Evolutionary conservation across 2,888 invertebrate genomes (phyloP), one percentile per base, ranked within the genome.

Genomic region (Quadroppia sp.): DNA sequence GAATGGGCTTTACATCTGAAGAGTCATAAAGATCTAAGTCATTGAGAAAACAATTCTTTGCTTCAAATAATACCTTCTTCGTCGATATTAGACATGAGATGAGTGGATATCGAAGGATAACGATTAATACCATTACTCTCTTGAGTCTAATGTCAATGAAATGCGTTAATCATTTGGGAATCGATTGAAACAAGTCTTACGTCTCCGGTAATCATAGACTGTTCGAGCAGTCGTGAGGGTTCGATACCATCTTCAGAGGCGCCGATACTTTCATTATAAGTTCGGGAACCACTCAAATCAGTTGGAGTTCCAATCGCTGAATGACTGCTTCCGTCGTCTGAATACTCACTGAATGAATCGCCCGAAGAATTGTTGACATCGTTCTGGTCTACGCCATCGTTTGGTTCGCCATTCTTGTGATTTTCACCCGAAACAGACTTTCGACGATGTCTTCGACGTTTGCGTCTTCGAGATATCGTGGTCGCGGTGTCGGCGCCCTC

Each of bases 141-240:
- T 32, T 61, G 61, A 61, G 61, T 61, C 61, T 61, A 7, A 28
- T 32, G 4, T 32, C 7, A 61, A 28, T 32, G 11, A 61, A 61
- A 61, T 23, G 11, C 20, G 23, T 36, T 7, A 20, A 25, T 28
- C 1, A 13, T 28, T 59, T n/a, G 15, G 2, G 2, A 32, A n/a
- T 3, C 3, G 30, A n/a, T 32, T 67, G n/a, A 40, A 67, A 7
- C 36, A 67, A 4, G 1, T 20, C 67, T 67, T 36, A 70, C 70
- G 40, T 74, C 74, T 59, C 70, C 74, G 15, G 74, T 74, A 23
- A 71, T 74, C 71, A 74, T 71, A 15, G 74, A 53, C 30, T 74
- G 74, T 40, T 74, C 74, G 17, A 74, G 23, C 1, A 74, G 50
- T 61, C 50, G 36, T 6, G 71, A 42, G 20, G 74, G 74, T 48